Evolutionary conservation across 2,797 vertebrate genomes (phyloP).

Genomic region (Xenops minutus): DNA sequence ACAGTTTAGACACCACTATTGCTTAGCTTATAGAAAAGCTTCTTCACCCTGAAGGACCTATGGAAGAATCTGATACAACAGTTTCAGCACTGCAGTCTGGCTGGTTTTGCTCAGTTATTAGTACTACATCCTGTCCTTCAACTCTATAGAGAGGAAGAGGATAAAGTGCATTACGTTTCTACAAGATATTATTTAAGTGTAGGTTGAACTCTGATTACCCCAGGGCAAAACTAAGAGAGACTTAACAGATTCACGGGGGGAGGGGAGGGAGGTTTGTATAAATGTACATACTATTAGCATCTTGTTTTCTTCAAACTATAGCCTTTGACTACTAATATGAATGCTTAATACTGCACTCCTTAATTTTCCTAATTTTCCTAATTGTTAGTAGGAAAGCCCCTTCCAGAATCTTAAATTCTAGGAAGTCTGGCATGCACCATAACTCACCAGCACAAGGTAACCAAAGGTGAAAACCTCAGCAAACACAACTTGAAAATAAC

Average conservation of each 20-base stretch:
- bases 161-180: not conserved
- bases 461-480: not conserved
- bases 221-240: not conserved
- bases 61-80: not conserved
- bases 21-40: not conserved
- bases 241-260: not conserved
- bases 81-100: not conserved
- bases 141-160: not conserved
- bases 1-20: not conserved
- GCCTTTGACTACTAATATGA: accelerated
- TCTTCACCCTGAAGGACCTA: not conserved
- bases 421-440: not conserved
- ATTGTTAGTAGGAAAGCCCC: not conserved
- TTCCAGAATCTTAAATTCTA: not conserved
- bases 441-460: not conserved
- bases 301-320: not conserved
- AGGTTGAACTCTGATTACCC: not conserved
- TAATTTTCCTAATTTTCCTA: not conserved
- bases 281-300: not conserved
- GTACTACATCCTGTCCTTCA: not conserved
- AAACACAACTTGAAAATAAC: not conserved
- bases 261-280: not conserved
- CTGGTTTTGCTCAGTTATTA: not conserved
- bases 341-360: not conserved
- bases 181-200: not conserved